A percentile compares a stretch with the other conserved stretches of the same genome.
phyloP scores from a whole-genome alignment of 1,140 invertebrate genomes.

The Arctopsyche grandis region DNA sequence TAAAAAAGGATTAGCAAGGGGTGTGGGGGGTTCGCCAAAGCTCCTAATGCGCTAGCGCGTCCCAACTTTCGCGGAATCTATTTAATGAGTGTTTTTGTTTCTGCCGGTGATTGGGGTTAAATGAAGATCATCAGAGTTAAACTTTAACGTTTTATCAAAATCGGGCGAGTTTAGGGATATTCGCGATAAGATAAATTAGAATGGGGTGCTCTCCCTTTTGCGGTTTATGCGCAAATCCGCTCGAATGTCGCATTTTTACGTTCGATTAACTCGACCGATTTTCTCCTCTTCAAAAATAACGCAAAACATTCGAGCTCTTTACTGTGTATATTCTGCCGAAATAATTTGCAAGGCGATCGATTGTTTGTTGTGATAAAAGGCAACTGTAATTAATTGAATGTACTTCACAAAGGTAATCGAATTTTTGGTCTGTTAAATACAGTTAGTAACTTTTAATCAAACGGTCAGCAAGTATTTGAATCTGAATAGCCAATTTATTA shows the following conservation, averaged over 20 bases:
- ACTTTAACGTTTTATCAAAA: constrained; percentile 46
- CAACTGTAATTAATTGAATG: too few relatives aligned
- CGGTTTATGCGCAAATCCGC: not conserved
- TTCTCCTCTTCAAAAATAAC: constrained; percentile 9
- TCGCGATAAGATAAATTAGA: not conserved
- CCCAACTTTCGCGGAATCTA: constrained; percentile 51
- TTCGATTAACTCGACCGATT: constrained; percentile 11
- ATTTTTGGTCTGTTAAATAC: too few relatives aligned
- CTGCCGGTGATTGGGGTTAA: constrained; percentile 53
- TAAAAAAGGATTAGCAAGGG: constrained; percentile 34
- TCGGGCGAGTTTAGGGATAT: not conserved
- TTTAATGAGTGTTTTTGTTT: constrained; percentile 55
- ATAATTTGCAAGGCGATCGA: too few relatives aligned
- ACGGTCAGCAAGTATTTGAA: too few relatives aligned
- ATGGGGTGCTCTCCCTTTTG: not conserved
- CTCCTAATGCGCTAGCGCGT: not conserved
- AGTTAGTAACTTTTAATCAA: too few relatives aligned
- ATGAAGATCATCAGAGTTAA: constrained; percentile 52
- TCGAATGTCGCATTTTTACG: constrained; percentile 19
- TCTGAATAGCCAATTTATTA: too few relatives aligned
- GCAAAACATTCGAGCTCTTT: not conserved
- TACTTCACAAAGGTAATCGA: too few relatives aligned
- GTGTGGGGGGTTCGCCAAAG: not conserved
- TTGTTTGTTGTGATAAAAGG: too few relatives aligned
- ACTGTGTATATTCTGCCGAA: too few relatives aligned